These are phyloP conservation scores for Andricus curvator DNA, from an alignment of 2,888 invertebrate species.

Conservation along the genomic window DNA sequence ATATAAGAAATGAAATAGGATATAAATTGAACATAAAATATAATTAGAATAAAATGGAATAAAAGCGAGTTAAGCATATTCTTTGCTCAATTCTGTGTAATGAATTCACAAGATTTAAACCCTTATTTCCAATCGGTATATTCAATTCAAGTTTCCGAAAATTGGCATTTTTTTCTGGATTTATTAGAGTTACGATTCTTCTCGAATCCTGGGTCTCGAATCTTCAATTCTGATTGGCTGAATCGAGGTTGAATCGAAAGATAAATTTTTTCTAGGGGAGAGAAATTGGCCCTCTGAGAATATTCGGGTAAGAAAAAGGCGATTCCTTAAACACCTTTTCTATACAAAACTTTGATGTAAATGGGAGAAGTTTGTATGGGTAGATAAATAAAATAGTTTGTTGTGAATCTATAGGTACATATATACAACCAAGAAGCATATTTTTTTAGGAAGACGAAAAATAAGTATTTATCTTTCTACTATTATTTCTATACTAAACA, in stretches of 20 bases:
- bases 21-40: too few relatives aligned
- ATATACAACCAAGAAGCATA: not conserved
- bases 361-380: constrained; percentile 17
- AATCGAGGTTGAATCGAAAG: constrained; percentile 18
- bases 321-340: constrained; percentile 23
- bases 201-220: constrained; percentile 9
- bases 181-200: constrained; percentile 19
- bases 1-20: too few relatives aligned
- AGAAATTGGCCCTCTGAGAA: constrained; percentile 31
- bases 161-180: constrained; percentile 22
- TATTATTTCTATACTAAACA: too few relatives aligned
- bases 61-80: too few relatives aligned
- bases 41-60: too few relatives aligned
- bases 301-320: constrained; percentile 33
- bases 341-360: constrained; percentile 24
- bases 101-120: not conserved
- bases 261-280: constrained; percentile 30
- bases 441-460: not conserved
- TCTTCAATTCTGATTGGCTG: constrained; percentile 32
- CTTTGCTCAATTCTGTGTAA: not conserved
- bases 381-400: constrained; percentile 12
- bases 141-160: constrained; percentile 24
- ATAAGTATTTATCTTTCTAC: not conserved
- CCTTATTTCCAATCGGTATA: not conserved
- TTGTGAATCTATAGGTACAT: not conserved